phyloP scores from a whole-genome alignment of 2,797 vertebrate species.

The Anguilla marmorata region DNA sequence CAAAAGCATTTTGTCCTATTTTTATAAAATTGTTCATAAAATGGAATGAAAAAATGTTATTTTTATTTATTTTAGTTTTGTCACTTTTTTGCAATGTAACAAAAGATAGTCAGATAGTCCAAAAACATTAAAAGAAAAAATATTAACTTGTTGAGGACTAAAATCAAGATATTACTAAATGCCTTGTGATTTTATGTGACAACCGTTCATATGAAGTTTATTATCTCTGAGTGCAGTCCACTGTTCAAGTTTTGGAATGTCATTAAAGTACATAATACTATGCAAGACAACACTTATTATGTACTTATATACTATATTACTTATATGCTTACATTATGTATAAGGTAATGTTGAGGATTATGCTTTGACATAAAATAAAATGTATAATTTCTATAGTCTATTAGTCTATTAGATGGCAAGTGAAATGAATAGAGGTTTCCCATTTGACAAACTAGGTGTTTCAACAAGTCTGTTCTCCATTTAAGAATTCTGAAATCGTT shows the following conservation, averaged over 20 bases:
- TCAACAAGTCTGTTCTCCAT: constrained; percentile 69
- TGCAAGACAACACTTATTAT: neutral
- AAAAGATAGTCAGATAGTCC: too few relatives aligned
- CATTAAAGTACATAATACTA: neutral
- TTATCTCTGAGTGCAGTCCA: neutral
- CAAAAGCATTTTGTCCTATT: constrained; percentile 12
- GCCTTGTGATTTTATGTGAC: neutral
- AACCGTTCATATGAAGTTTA: neutral
- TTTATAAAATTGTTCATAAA: neutral
- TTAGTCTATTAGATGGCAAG: neutral
- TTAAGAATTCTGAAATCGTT: constrained; percentile 67
- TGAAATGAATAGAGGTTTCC: constrained; percentile 52
- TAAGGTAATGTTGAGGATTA: too few relatives aligned
- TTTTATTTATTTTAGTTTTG: too few relatives aligned
- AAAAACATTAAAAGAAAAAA: too few relatives aligned
- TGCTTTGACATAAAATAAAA: too few relatives aligned
- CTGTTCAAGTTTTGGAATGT: neutral
- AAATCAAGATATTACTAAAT: neutral
- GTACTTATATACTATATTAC: neutral
- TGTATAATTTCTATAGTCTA: too few relatives aligned
- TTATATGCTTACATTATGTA: too few relatives aligned
- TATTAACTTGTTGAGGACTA: neutral
- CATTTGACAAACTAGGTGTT: constrained; percentile 64
- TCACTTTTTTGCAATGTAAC: too few relatives aligned
- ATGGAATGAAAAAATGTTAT: neutral